Evolutionary conservation across 2,888 invertebrate genomes (phyloP).

Genomic region (Campaea margaritaria): DNA sequence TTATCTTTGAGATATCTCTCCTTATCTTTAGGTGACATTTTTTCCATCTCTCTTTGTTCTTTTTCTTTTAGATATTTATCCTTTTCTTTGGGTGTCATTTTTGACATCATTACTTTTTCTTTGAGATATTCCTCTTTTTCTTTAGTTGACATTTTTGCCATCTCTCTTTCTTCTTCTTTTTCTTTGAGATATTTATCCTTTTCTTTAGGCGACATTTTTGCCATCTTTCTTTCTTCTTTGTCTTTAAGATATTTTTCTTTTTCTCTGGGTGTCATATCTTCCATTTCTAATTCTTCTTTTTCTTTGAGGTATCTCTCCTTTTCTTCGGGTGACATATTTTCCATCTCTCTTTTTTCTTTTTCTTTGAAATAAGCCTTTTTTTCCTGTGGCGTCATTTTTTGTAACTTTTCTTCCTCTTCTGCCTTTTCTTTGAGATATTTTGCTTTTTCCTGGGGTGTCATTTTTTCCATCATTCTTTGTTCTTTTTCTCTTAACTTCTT

Average conservation of each 20-base stretch:
- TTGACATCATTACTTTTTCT: neutral
- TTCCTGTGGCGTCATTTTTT: conserved; percentile 25
- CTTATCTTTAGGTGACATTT: conserved; percentile 9
- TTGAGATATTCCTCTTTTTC: too few relatives aligned
- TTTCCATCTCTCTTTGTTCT: neutral
- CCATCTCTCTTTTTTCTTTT: too few relatives aligned
- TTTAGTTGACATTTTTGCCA: too few relatives aligned
- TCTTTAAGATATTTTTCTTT: neutral
- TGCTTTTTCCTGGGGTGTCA: conserved; percentile 17
- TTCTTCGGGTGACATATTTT: neutral
- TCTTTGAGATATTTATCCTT: neutral
- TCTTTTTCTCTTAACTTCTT: conserved; percentile 28
- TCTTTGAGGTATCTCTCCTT: too few relatives aligned
- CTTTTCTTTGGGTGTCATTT: conserved; percentile 10
- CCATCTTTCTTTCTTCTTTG: neutral
- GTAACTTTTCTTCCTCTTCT: conserved; percentile 15
- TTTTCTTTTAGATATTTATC: conserved; percentile 1
- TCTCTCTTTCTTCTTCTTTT: neutral
- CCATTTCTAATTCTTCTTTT: conserved; percentile 23
- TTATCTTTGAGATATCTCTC: neutral
- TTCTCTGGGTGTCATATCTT: conserved; percentile 20
- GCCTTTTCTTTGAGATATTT: conserved; percentile 26
- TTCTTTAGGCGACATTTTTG: too few relatives aligned
- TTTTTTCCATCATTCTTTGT: conserved; percentile 25
- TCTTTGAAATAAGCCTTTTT: conserved; percentile 1